Evolutionary conservation across 2,888 invertebrate genomes (phyloP), one percentile per base, ranked within the genome.

Genomic region (Melipona bicolor): DNA sequence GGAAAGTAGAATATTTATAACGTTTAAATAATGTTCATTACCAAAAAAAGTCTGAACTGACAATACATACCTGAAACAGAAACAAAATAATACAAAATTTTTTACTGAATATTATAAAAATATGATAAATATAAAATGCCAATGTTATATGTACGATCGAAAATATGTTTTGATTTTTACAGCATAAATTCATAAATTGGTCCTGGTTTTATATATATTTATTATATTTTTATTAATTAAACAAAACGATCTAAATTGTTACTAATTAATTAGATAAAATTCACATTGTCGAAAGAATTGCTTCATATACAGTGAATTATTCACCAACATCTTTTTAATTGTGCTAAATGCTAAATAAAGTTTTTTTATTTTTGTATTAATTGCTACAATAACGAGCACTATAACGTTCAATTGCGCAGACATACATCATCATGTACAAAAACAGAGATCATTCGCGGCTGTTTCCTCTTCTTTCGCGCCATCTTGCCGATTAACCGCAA

Each of bases 351-450:
- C 5, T 0, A 15, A 56, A 56, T n/a, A n/a, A 56, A 43, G 9
- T 43, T 9, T 9, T 43, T 0, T 9, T 9, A 43, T 43, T 43
- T 43, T 9, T 43, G 9, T 9, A 43, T 43, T 43, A 43, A 43
- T 43, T 43, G 11, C 1, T 43, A 1, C 1, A 43, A 43, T 2
- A 15, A 15, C 4, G 13, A n/a, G 2, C 56, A 56, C n/a, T 5
- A 5, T n/a, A 32, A 56, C 13, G 13, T 11, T n/a, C 62, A 19
- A 24, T 59, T 21, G n/a, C 27, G 49, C 15, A 27, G 52, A 82
- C 89, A 79, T 94, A 94, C 94, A 83, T 94, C 93, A 81, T 94
- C 91, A 1, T 93, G 91, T 52, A 94, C 93, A 83, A 94, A 94
- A 73, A 94, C 93, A 62, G 93, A 89, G 83, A 94, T 92, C 92